These are phyloP conservation scores for Paracentrotus lividus DNA, from an alignment of 53 echinoderm and acorn worm species.

Conservation along the genomic window DNA sequence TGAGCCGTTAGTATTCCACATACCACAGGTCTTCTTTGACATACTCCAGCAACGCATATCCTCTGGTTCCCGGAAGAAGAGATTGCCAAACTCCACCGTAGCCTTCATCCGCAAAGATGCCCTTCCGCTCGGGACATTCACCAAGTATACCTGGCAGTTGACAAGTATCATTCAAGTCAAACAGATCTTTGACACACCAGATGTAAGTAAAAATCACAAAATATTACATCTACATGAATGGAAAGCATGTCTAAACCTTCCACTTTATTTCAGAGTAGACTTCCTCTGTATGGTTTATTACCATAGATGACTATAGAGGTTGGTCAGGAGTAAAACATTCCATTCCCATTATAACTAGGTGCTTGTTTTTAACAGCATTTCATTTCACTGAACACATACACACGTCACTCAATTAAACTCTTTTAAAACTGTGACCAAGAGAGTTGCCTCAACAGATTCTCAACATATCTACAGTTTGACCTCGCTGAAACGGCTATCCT, in stretches of 20 bases:
- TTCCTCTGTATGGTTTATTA: no score
- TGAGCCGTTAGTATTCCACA: slow-evolving; percentile 96
- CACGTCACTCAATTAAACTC: neutral
- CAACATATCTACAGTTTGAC: no score
- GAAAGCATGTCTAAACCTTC: no score
- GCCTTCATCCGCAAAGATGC: slow-evolving; percentile 97
- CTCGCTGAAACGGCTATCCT: no score
- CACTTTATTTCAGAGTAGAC: no score
- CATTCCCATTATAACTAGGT: neutral
- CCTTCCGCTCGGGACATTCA: slow-evolving; percentile 95
- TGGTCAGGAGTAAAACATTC: neutral
- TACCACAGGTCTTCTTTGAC: slow-evolving; percentile 94
- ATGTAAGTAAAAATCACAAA: slow-evolving; percentile 81
- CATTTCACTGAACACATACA: neutral
- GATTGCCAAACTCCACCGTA: slow-evolving; percentile 93
- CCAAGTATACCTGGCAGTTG: slow-evolving; percentile 99
- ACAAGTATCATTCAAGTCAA: slow-evolving; percentile 93
- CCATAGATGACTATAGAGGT: no score
- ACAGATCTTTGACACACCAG: slow-evolving; percentile 92
- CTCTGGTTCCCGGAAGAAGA: slow-evolving; percentile 84
- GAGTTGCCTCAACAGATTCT: no score
- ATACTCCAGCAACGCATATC: slow-evolving; percentile 94
- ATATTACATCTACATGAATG: no score
- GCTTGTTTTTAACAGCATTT: no score
- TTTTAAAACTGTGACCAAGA: no score